phyloP scores from a whole-genome alignment of 1,140 invertebrate genomes.

The Caenorhabditis latens region DNA sequence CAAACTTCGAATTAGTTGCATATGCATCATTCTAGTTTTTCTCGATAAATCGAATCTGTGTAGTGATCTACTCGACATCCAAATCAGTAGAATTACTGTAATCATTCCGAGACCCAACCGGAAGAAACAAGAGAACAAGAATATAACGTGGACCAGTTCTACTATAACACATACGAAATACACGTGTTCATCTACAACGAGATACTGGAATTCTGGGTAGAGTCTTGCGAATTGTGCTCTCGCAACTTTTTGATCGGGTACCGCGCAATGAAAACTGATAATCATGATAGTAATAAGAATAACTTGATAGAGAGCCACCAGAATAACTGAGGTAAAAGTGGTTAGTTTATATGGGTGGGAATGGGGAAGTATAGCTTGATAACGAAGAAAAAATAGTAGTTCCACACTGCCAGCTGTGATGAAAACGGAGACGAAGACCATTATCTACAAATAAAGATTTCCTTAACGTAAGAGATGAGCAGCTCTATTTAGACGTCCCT shows the following conservation, averaged over 20 bases:
- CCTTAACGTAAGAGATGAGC: not conserved
- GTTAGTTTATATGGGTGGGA: not conserved
- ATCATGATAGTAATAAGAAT: constrained; percentile 4
- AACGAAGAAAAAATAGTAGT: constrained; percentile 21
- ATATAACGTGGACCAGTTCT: not conserved
- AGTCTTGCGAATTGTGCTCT: not conserved
- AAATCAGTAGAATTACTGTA: not conserved
- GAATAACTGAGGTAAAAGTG: not conserved
- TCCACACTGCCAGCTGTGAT: constrained; percentile 18
- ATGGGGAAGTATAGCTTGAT: not conserved
- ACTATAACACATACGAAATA: constrained; percentile 10
- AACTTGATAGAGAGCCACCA: not conserved
- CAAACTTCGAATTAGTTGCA: constrained; percentile 5
- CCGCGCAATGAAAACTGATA: not conserved
- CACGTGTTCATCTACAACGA: constrained; percentile 10
- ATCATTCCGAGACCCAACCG: not conserved
- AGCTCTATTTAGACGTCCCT: no score
- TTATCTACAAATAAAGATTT: constrained; percentile 3
- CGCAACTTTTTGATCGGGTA: not conserved
- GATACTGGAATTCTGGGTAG: constrained; percentile 22
- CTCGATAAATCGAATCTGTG: not conserved
- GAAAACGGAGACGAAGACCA: not conserved
- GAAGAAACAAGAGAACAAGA: not conserved
- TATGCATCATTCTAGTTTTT: not conserved
- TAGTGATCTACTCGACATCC: not conserved